A percentile compares a stretch with the other conserved stretches of the same genome.
Conservation (phyloP, 2,797 vertebrate species). For the Sebastiscus albofasciatus region DNA sequence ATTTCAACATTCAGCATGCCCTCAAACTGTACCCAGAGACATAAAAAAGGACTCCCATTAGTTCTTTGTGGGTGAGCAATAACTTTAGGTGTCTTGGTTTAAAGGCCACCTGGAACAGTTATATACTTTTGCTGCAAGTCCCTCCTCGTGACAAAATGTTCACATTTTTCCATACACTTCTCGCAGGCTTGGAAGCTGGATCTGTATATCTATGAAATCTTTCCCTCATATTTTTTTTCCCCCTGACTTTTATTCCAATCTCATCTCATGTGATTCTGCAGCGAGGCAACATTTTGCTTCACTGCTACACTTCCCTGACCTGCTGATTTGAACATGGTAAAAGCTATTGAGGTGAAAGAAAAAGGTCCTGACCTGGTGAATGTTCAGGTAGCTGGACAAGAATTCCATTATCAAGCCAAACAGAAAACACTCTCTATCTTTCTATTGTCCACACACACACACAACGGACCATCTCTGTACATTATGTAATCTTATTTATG, state of each 20-base stretch:
- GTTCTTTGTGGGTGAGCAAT: not conserved
- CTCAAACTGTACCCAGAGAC: not conserved
- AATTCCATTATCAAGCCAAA: conserved; percentile 2
- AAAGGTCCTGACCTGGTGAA: conserved; percentile 3
- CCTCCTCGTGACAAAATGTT: not conserved
- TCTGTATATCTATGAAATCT: not conserved
- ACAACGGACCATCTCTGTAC: not conserved
- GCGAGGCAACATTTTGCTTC: not conserved
- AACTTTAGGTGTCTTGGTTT: not conserved
- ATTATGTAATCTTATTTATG: not conserved
- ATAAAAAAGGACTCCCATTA: not conserved
- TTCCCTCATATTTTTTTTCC: not conserved
- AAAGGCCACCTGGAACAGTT: not conserved
- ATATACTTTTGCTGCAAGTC: not conserved
- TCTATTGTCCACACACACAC: not conserved
- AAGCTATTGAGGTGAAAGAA: conserved; percentile 6
- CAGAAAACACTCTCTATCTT: not conserved
- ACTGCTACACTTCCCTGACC: not conserved
- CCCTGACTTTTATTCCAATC: not conserved
- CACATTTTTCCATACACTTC: not conserved
- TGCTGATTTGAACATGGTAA: conserved; percentile 13
- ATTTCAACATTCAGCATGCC: not conserved
- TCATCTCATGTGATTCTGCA: not conserved
- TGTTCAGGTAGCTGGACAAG: not conserved
- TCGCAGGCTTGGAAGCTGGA: not conserved